Evolutionary conservation across 2,888 invertebrate species (phyloP).

Genomic region (Netelia fuscicornis): DNA sequence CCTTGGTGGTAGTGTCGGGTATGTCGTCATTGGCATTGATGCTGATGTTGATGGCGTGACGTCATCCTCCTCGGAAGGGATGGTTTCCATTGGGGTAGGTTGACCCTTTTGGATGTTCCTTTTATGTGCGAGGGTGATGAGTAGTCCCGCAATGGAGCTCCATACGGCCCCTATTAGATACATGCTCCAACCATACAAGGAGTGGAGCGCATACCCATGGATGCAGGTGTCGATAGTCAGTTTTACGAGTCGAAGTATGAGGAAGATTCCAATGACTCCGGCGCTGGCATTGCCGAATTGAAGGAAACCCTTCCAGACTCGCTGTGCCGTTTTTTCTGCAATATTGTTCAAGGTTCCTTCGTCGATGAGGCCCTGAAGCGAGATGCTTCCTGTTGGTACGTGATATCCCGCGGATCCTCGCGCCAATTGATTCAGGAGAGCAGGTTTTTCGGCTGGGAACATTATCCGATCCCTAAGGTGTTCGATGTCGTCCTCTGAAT

Average conservation of each 20-base stretch:
- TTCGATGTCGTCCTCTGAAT: conserved; percentile 30
- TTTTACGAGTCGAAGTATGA: neutral
- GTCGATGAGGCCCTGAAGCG: conserved; percentile 38
- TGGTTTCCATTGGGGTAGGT: neutral
- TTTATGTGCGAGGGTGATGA: neutral
- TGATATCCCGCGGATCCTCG: conserved; percentile 6
- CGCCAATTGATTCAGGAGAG: conserved; percentile 46
- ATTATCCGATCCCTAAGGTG: conserved; percentile 54
- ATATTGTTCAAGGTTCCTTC: conserved; percentile 42
- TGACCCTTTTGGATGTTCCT: neutral
- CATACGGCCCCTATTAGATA: neutral
- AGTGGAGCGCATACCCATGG: neutral
- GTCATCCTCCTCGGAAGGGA: too few relatives aligned
- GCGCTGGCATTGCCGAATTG: neutral
- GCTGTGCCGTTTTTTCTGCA: neutral
- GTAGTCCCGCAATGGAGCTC: neutral
- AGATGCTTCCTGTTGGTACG: neutral
- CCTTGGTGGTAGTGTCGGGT: neutral
- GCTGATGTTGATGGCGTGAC: neutral
- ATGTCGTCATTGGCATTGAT: neutral
- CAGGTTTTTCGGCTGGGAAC: conserved; percentile 53
- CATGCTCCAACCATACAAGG: neutral
- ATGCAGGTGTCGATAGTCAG: neutral
- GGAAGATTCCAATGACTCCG: neutral
- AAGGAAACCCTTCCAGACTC: neutral